A percentile compares a stretch with the other conserved stretches of the same genome.
These are phyloP conservation scores for Cantharis rustica DNA, from an alignment of 2,888 invertebrate species.

Conservation along the genomic window DNA sequence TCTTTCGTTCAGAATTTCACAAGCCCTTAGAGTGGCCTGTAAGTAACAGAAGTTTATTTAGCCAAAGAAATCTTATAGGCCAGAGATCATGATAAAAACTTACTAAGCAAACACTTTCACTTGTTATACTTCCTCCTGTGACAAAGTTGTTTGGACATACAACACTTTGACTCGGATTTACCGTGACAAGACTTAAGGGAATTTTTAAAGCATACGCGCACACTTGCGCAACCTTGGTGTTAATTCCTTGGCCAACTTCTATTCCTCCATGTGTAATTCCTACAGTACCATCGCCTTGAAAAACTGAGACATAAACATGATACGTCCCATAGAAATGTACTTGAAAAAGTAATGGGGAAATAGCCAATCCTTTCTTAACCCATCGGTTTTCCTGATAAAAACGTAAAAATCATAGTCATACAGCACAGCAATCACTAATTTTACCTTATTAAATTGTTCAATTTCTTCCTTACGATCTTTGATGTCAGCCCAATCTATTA, in stretches of 20 bases:
- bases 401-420: background rate
- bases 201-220: background rate
- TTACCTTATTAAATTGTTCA: slow-evolving; percentile 63
- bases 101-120: slow-evolving; percentile 37
- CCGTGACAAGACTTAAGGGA: background rate
- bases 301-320: slow-evolving; percentile 69
- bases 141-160: background rate
- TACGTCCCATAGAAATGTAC: slow-evolving; percentile 60
- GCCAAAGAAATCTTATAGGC: too few species aligned
- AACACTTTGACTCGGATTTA: background rate
- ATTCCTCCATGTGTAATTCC: slow-evolving; percentile 73
- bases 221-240: slow-evolving; percentile 43
- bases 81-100: too few species aligned
- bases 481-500: slow-evolving; percentile 64
- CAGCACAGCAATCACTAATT: background rate
- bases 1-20: background rate
- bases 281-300: slow-evolving; percentile 73
- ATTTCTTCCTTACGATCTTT: slow-evolving; percentile 61
- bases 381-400: slow-evolving; percentile 70
- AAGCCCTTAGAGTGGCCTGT: background rate
- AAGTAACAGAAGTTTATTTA: too few species aligned
- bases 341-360: slow-evolving; percentile 73
- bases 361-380: slow-evolving; percentile 75
- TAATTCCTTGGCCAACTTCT: slow-evolving; percentile 83
- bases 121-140: background rate